Percentiles rank a stretch among this genome's conserved stretches.
These are phyloP conservation scores for Acanthochromis polyacanthus DNA, from an alignment of 2,113 vertebrate species.

Conservation along the genomic window DNA sequence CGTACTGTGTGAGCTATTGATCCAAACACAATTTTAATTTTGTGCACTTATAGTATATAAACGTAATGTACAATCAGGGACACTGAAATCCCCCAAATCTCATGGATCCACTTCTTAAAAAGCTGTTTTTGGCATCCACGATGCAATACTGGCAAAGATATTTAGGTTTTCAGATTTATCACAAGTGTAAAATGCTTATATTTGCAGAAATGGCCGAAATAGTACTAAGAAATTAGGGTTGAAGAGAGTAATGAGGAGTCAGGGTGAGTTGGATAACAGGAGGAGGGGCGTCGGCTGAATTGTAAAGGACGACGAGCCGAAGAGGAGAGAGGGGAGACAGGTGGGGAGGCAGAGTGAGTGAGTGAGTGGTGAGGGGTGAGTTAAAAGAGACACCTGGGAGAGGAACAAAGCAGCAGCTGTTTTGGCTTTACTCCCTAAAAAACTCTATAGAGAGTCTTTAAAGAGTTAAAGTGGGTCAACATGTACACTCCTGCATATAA, in stretches of 20 bases:
- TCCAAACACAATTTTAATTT: too few species aligned
- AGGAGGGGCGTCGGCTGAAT: not conserved
- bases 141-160: too few species aligned
- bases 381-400: conserved; percentile 71
- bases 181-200: too few species aligned
- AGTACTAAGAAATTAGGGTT: not conserved
- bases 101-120: too few species aligned
- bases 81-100: too few species aligned
- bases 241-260: not conserved
- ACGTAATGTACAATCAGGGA: too few species aligned
- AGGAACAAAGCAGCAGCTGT: conserved; percentile 72
- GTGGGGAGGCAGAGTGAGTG: conserved; percentile 12
- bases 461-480: conserved; percentile 64
- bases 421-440: conserved; percentile 61
- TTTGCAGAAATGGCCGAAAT: not conserved
- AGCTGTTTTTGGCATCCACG: too few species aligned
- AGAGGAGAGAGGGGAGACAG: conserved; percentile 1
- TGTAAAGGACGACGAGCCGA: conserved; percentile 5
- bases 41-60: too few species aligned
- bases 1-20: too few species aligned
- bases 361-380: conserved; percentile 34
- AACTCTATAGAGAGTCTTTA: conserved; percentile 47
- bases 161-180: too few species aligned
- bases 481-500: conserved; percentile 27
- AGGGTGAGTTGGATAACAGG: not conserved